These are phyloP conservation scores for Tapirus indicus DNA, from an alignment of 2,797 vertebrate genomes.

Conservation along the genomic window DNA sequence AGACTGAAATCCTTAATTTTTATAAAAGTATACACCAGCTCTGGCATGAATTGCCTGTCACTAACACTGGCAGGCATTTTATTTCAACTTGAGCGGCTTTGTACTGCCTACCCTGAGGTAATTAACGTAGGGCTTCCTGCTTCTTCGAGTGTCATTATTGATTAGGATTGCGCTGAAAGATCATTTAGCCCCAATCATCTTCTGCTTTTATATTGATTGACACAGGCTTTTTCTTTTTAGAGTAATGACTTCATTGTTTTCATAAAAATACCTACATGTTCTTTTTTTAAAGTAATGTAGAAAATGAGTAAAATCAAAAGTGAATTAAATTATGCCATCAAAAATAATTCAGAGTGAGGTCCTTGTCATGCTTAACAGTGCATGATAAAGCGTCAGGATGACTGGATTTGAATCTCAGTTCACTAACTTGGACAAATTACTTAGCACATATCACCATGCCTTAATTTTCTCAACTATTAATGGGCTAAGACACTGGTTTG, in stretches of 20 bases:
- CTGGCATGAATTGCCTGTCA: background rate
- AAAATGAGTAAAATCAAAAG: constrained; percentile 13
- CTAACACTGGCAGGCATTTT: background rate
- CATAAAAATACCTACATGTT: background rate
- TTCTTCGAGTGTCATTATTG: background rate
- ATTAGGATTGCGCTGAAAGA: background rate
- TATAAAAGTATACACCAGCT: background rate
- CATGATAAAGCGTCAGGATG: background rate
- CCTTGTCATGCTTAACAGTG: background rate
- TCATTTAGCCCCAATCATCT: background rate
- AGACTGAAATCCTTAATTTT: constrained; percentile 8
- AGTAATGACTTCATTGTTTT: background rate
- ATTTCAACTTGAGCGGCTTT: background rate
- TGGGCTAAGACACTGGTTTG: background rate
- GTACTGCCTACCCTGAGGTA: background rate
- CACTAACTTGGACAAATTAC: background rate
- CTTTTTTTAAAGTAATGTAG: background rate
- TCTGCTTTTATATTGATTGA: background rate
- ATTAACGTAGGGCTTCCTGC: background rate
- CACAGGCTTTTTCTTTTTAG: background rate
- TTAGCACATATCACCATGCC: background rate
- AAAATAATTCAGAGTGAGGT: constrained; percentile 12
- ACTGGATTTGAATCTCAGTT: background rate
- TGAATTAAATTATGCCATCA: background rate
- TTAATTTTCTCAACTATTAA: constrained; percentile 4